Evolutionary conservation across 2,113 vertebrate species (phyloP).

Genomic region (Cervus canadensis): DNA sequence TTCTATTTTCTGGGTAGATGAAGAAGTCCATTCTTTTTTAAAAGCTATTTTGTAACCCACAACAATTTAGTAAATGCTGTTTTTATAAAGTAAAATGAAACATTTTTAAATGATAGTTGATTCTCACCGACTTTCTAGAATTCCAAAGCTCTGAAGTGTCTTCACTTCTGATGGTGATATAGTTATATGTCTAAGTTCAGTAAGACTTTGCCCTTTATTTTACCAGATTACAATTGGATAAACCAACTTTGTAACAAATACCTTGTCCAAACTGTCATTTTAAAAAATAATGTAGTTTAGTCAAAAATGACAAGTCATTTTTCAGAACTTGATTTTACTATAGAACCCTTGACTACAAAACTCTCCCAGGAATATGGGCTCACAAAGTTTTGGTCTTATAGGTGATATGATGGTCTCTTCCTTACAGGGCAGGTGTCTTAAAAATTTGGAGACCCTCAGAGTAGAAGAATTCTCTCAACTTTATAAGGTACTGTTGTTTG

Average conservation of each 20-base stretch:
- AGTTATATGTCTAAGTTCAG: not conserved
- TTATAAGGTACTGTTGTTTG: not conserved
- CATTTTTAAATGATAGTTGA: not conserved
- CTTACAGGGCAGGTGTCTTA: not conserved
- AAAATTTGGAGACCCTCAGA: not conserved
- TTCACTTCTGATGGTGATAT: not conserved
- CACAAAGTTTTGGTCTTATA: not conserved
- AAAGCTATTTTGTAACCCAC: not conserved
- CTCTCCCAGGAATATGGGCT: not conserved
- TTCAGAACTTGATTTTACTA: not conserved
- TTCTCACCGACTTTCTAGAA: not conserved
- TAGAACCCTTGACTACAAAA: not conserved
- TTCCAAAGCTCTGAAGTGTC: not conserved
- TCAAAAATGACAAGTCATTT: not conserved
- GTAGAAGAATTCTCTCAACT: not conserved
- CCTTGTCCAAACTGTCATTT: not conserved
- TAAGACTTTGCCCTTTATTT: not conserved
- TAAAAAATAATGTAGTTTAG: not conserved
- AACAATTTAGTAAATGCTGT: not conserved
- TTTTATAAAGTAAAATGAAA: not conserved
- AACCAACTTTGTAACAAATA: not conserved
- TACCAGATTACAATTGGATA: not conserved
- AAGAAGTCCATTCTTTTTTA: not conserved
- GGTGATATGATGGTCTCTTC: not conserved
- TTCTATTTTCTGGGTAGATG: not conserved